phyloP scores from a whole-genome alignment of 1,140 invertebrate genomes.

The Psix sp. region DNA sequence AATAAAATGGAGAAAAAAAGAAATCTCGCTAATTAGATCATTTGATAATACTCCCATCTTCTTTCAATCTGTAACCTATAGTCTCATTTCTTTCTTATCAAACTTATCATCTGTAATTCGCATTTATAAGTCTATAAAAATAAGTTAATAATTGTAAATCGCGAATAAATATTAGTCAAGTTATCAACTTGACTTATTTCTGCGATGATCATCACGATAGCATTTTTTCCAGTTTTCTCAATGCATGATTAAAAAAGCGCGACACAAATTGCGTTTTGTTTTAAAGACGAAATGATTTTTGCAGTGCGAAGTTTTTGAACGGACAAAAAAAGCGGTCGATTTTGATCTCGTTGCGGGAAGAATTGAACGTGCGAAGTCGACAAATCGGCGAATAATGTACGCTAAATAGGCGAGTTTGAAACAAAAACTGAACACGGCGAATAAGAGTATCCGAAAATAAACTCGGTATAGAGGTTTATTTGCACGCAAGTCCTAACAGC shows the following conservation, averaged over 20 bases:
- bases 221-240: neutral
- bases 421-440: slow-evolving; percentile 27
- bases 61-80: neutral
- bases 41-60: neutral
- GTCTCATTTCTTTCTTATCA: slow-evolving; percentile 3
- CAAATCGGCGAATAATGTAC: too few relatives aligned
- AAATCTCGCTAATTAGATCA: neutral
- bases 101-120: slow-evolving; percentile 4
- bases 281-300: too few relatives aligned
- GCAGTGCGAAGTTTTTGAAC: neutral
- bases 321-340: too few relatives aligned
- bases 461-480: slow-evolving; percentile 46
- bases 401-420: neutral
- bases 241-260: neutral
- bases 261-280: too few relatives aligned
- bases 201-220: too few relatives aligned
- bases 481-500: slow-evolving; percentile 56
- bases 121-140: neutral
- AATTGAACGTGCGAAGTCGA: too few relatives aligned
- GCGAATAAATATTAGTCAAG: neutral
- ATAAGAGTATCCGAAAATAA: slow-evolving; percentile 37
- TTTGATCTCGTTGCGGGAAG: neutral
- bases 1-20: neutral
- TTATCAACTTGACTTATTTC: too few relatives aligned
- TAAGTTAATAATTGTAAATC: slow-evolving; percentile 3